A percentile compares a stretch with the other conserved stretches of the same genome.
These are phyloP conservation scores for Branchinecta sandiegonensis DNA, from an alignment of 2,888 invertebrate genomes.

Conservation along the genomic window DNA sequence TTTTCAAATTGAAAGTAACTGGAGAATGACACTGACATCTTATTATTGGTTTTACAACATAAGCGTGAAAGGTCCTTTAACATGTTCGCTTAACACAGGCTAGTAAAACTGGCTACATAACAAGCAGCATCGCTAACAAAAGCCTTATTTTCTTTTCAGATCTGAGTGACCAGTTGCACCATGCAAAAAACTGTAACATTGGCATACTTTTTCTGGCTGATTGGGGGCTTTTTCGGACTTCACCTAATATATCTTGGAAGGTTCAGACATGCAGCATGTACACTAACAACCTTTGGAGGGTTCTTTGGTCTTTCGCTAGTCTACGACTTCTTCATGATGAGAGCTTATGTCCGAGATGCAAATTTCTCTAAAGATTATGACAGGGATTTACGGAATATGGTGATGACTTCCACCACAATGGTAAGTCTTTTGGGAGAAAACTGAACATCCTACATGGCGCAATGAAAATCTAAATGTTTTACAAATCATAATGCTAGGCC, in stretches of 20 bases:
- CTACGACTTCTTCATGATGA: slow-evolving; percentile 65
- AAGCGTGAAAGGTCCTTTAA: too few relatives aligned
- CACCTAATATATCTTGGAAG: slow-evolving; percentile 82
- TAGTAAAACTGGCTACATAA: too few relatives aligned
- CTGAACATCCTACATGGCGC: neutral
- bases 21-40: too few relatives aligned
- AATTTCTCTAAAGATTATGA: slow-evolving; percentile 32
- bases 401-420: slow-evolving; percentile 27
- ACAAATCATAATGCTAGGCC: slow-evolving; percentile 17
- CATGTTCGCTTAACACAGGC: too few relatives aligned
- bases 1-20: too few relatives aligned
- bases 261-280: slow-evolving; percentile 77
- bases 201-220: slow-evolving; percentile 71
- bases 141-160: too few relatives aligned
- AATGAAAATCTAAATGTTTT: neutral
- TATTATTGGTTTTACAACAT: too few relatives aligned
- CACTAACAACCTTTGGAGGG: slow-evolving; percentile 74
- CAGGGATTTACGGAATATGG: slow-evolving; percentile 28
- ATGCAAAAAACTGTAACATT: slow-evolving; percentile 39
- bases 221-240: slow-evolving; percentile 72
- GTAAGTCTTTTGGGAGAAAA: slow-evolving; percentile 15
- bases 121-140: too few relatives aligned
- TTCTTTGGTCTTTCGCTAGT: slow-evolving; percentile 74
- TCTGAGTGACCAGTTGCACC: too few relatives aligned
- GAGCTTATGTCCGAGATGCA: slow-evolving; percentile 61